Conservation (phyloP, 2,888 invertebrate genomes). For the Xestoiulus laeticollis region DNA sequence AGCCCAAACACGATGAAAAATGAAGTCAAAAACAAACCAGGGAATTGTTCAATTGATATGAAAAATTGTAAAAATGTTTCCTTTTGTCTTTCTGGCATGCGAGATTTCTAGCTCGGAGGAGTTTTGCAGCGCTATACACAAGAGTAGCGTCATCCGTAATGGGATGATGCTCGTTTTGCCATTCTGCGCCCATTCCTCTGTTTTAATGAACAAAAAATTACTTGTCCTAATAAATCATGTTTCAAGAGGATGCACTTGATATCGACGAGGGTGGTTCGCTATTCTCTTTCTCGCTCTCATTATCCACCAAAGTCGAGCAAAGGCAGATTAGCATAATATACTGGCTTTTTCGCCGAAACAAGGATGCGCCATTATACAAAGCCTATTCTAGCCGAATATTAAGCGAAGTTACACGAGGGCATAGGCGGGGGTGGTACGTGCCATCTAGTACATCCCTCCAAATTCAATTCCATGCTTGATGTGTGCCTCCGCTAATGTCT, state of each 20-base stretch:
- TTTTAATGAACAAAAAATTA: conserved; percentile 43
- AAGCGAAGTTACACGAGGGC: not conserved
- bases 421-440: not conserved
- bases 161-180: not conserved
- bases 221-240: conserved; percentile 36
- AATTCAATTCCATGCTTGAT: conserved; percentile 43
- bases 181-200: conserved; percentile 27
- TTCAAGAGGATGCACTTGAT: conserved; percentile 31
- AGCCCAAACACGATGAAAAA: conserved; percentile 17
- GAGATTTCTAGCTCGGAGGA: not conserved
- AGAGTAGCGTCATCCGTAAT: not conserved
- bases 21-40: conserved; percentile 31
- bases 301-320: conserved; percentile 5
- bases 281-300: conserved; percentile 8
- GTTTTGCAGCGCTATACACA: too few species aligned
- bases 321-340: conserved; percentile 27
- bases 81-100: not conserved
- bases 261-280: conserved; percentile 36
- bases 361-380: not conserved
- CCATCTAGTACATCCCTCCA: not conserved
- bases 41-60: conserved; percentile 43
- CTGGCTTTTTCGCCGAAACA: not conserved
- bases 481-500: conserved; percentile 38
- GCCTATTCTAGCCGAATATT: not conserved
- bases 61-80: conserved; percentile 38